Evolutionary conservation across 2,113 vertebrate species (phyloP).

Genomic region (Girardinichthys multiradiatus): DNA sequence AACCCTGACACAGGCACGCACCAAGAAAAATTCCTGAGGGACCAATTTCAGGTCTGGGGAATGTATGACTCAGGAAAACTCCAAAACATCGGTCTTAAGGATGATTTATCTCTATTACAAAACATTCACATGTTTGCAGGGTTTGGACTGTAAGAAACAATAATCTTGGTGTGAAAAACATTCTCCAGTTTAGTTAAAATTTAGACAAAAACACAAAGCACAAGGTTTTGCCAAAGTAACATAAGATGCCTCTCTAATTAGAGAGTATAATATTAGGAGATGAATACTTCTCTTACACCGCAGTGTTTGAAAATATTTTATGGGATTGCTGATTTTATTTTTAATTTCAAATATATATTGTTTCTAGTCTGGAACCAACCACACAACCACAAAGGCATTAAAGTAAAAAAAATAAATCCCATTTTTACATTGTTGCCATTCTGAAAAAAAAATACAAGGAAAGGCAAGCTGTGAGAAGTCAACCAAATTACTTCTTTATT

Average conservation of each 20-base stretch:
- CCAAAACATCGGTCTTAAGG: conserved; percentile 40
- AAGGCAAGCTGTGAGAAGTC: background rate
- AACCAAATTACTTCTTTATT: background rate
- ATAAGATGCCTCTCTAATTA: conserved; percentile 16
- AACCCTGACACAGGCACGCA: conserved; percentile 2
- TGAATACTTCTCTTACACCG: background rate
- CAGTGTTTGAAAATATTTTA: background rate
- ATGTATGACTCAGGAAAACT: conserved; percentile 19
- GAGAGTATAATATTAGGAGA: background rate
- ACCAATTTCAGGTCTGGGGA: conserved; percentile 7
- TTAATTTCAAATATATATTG: conserved; percentile 2
- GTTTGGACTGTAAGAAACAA: background rate
- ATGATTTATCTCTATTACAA: background rate
- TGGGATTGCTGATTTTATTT: background rate
- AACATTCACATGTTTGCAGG: conserved; percentile 15
- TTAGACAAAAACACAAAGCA: conserved; percentile 7
- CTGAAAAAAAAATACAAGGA: too few relatives aligned
- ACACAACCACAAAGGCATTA: background rate
- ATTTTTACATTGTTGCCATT: too few relatives aligned
- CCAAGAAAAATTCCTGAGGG: conserved; percentile 9
- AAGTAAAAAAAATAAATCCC: background rate
- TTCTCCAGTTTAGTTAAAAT: conserved; percentile 20
- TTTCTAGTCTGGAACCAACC: conserved; percentile 2
- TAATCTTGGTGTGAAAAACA: background rate
- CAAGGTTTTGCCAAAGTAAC: conserved; percentile 12